phyloP scores from a whole-genome alignment of 2,888 invertebrate genomes.

The Drepana falcataria region DNA sequence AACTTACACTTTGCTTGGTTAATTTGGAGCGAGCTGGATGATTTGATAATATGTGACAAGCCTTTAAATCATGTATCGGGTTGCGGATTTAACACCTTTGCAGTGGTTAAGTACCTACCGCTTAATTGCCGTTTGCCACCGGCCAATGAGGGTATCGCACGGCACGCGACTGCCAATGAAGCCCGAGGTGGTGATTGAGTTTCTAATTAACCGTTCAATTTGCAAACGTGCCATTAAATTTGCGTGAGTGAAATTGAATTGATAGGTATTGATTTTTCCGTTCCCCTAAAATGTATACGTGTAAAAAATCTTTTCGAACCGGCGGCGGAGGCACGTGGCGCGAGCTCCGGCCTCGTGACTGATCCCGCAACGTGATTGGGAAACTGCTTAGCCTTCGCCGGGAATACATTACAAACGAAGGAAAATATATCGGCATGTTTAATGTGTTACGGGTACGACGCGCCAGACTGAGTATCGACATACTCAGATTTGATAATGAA shows the following conservation, averaged over 20 bases:
- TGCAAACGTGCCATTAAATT: conserved; percentile 8
- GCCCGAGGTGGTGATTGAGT: background rate
- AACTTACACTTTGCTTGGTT: conserved; percentile 14
- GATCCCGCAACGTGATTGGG: conserved; percentile 49
- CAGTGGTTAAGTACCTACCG: background rate
- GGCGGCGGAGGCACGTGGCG: conserved; percentile 32
- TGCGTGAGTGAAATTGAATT: conserved; percentile 12
- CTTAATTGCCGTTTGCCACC: background rate
- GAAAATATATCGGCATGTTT: background rate
- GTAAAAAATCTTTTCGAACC: conserved; percentile 39
- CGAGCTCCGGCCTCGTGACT: conserved; percentile 43
- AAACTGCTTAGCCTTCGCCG: conserved; percentile 8
- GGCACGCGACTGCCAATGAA: background rate
- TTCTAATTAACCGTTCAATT: conserved; percentile 5
- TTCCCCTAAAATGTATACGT: conserved; percentile 11
- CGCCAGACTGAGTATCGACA: background rate
- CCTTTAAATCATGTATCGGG: background rate
- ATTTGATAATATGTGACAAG: background rate
- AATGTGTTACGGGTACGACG: conserved; percentile 9
- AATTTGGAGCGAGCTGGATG: conserved; percentile 15
- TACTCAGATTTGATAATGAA: background rate
- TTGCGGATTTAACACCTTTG: background rate
- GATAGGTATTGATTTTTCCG: background rate
- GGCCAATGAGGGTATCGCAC: background rate
- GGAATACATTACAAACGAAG: conserved; percentile 18